Percentiles rank a stretch among this genome's conserved stretches.
Conservation (phyloP, 1,140 invertebrate genomes). For the Drosophila watanabei region DNA sequence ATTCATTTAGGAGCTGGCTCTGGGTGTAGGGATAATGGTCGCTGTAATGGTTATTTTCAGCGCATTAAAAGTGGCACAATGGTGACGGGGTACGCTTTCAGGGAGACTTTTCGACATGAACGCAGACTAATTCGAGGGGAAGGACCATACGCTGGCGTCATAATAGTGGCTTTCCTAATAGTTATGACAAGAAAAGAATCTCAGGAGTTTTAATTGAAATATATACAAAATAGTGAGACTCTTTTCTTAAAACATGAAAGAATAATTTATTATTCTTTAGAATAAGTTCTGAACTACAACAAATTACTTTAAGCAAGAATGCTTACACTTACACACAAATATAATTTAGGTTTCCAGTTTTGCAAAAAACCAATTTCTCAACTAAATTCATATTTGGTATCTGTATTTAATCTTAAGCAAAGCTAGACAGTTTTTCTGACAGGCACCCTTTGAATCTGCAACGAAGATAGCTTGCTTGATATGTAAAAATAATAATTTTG, state of each 20-base stretch:
- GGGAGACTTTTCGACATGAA: conserved; percentile 9
- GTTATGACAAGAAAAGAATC: background rate
- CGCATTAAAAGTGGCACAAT: conserved; percentile 30
- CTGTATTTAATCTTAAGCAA: background rate
- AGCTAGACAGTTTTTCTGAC: conserved; percentile 8
- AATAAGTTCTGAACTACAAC: no score
- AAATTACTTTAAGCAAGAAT: background rate
- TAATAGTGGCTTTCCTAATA: conserved; percentile 2
- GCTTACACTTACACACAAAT: no score
- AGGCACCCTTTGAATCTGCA: conserved; percentile 1
- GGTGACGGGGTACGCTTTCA: conserved; percentile 11
- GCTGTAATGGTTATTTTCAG: conserved; percentile 27
- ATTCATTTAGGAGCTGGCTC: conserved; percentile 12
- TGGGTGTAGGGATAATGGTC: conserved; percentile 18
- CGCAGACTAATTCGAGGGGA: conserved; percentile 2
- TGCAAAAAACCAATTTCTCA: background rate
- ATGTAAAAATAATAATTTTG: background rate
- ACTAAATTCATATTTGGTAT: background rate
- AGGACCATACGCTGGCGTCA: background rate
- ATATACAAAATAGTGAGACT: no score
- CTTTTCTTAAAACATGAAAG: background rate
- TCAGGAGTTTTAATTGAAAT: background rate
- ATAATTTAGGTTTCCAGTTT: no score
- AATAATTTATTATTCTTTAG: no score
- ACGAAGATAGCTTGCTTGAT: background rate